Percentiles rank a stretch among this genome's conserved stretches.
phyloP scores from a whole-genome alignment of 2,797 vertebrate genomes.

The Enteromius thamalakanensis region DNA sequence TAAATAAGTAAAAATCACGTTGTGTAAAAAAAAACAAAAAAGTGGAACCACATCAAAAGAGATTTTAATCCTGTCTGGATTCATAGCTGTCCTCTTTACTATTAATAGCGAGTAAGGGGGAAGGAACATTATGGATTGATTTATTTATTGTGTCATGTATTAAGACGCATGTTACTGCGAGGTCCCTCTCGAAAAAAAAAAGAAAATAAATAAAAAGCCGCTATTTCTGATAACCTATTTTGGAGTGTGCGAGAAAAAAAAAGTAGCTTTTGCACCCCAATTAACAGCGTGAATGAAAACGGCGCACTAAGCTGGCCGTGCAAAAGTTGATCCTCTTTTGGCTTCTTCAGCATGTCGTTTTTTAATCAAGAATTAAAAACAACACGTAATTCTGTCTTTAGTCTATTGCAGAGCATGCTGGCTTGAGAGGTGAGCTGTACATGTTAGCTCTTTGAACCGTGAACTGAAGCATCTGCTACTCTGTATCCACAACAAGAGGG shows the following conservation, averaged over 20 bases:
- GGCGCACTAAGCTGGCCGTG: conserved; percentile 31
- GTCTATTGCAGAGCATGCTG: conserved; percentile 6
- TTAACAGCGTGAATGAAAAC: conserved; percentile 44
- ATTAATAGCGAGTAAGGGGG: conserved; percentile 74
- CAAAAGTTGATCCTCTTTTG: conserved; percentile 47
- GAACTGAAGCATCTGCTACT: not conserved
- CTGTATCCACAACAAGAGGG: not conserved
- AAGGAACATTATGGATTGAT: conserved; percentile 71
- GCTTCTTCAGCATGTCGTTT: conserved; percentile 32
- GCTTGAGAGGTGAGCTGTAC: conserved; percentile 12
- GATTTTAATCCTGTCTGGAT: conserved; percentile 79
- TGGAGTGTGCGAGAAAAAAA: conserved; percentile 47
- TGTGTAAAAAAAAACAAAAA: conserved; percentile 57
- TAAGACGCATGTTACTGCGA: conserved; percentile 58
- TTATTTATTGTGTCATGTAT: conserved; percentile 74
- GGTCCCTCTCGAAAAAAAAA: conserved; percentile 62
- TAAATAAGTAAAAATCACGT: conserved; percentile 62
- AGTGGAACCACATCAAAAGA: conserved; percentile 79
- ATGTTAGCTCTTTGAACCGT: not conserved
- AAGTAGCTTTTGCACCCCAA: conserved; percentile 49
- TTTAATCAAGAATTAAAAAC: conserved; percentile 47
- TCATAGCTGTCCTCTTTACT: conserved; percentile 74
- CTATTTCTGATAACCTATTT: conserved; percentile 70
- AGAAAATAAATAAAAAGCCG: conserved; percentile 52
- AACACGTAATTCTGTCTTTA: conserved; percentile 34